A percentile compares a stretch with the other conserved stretches of the same genome.
phyloP scores from a whole-genome alignment of 2,888 invertebrate genomes.

The Thalpophila matura region DNA sequence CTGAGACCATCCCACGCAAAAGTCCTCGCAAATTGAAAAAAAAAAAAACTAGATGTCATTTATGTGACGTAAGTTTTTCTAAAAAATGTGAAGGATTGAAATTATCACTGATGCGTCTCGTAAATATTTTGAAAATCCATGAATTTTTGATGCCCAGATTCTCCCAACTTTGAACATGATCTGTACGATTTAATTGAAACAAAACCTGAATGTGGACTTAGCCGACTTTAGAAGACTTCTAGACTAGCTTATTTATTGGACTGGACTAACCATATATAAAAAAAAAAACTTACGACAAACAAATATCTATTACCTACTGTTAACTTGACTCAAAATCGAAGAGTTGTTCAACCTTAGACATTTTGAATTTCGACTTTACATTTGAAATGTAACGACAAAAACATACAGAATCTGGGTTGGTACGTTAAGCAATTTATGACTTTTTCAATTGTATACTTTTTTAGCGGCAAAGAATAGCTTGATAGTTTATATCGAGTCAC shows the following conservation, averaged over 20 bases:
- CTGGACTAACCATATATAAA: conserved; percentile 11
- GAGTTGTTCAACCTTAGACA: conserved; percentile 30
- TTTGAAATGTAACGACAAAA: conserved; percentile 16
- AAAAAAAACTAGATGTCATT: conserved; percentile 41
- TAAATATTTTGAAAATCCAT: conserved; percentile 11
- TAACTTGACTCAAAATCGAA: conserved; percentile 43
- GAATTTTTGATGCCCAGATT: conserved; percentile 52
- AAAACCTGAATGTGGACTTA: conserved; percentile 13
- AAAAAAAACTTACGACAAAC: conserved; percentile 16
- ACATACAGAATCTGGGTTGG: conserved; percentile 59
- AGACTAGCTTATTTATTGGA: conserved; percentile 16
- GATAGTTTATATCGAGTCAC: conserved; percentile 67
- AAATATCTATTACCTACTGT: neutral
- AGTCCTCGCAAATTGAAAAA: conserved; percentile 31
- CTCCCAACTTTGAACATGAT: conserved; percentile 16
- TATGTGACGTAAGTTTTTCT: conserved; percentile 28
- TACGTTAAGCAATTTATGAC: conserved; percentile 26
- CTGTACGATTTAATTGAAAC: conserved; percentile 19
- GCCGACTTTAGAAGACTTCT: conserved; percentile 36
- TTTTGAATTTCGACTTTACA: conserved; percentile 35
- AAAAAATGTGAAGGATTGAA: conserved; percentile 30
- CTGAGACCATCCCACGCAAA: conserved; percentile 19
- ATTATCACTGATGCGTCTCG: conserved; percentile 24
- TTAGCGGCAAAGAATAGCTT: conserved; percentile 58
- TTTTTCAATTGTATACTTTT: conserved; percentile 42